Evolutionary conservation across 2,113 vertebrate genomes (phyloP), one percentile per base, ranked within the genome.

Genomic region (Poecile atricapillus): DNA sequence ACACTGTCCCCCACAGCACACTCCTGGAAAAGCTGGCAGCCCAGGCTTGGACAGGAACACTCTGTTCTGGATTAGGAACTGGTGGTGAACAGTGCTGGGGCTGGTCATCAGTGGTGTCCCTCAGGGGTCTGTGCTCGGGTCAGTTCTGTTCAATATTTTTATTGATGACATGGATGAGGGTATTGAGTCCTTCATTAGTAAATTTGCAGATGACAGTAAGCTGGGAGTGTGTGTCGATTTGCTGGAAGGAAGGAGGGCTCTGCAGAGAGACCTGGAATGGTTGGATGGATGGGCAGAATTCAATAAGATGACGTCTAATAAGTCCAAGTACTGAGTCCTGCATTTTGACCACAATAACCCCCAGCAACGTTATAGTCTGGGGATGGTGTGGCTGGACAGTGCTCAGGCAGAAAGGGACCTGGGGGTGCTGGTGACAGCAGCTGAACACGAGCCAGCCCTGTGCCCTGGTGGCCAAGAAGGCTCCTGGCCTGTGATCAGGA

Each of bases 171-270:
- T 23, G 19, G 41, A 64, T 64, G 28, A 31, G 9, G 9, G 13
- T 5, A 31, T 31, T 22, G 62, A 43, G 39, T 64, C 28, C 10
- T 43, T 21, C 27, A 43, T 64, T 28, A 49, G 9, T 49, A 49
- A 37, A 49, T 49, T 28, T 37, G 23, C 12, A 35, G 46, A 68
- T 1, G 1, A 49, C 46, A 68, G 17, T 20, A 49, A 35, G 24
- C 46, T 35, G 33, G n/a, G 18, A 68, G n/a, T 0, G 0, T 28
- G 33, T 37, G 17, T 28, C 0, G 2, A 49, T 37, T n/a, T 68
- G 9, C 6, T 49, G 58, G 58, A 68, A 21, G 33, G 7, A 8
- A 37, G 46, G 24, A 59, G 8, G 43, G 43, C 14, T 28, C 41
- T 35, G 24, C 31, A 46, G 18, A 28, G 41, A 58, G 41, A 46